These are phyloP conservation scores for Heteromyza rotundicornis DNA, from an alignment of 2,888 invertebrate species.

Conservation along the genomic window DNA sequence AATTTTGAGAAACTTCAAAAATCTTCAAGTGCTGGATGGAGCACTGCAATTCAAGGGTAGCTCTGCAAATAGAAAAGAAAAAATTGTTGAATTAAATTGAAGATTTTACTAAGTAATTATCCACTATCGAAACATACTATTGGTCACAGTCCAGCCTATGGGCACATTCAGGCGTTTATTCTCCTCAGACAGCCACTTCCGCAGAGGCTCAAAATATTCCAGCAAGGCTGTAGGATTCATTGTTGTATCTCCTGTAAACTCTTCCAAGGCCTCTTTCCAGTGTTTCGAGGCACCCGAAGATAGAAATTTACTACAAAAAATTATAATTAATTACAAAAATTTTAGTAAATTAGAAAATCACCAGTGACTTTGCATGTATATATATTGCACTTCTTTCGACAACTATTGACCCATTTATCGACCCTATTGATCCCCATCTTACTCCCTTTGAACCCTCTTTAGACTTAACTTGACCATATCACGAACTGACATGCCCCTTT, in stretches of 20 bases:
- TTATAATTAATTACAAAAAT: background rate
- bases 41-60: constrained; percentile 43
- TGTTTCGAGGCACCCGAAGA: constrained; percentile 74
- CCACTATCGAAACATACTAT: no score
- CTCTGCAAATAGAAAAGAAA: constrained; percentile 39
- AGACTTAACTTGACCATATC: no score
- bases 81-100: background rate
- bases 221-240: constrained; percentile 79
- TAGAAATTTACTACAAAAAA: constrained; percentile 67
- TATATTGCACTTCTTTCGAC: background rate
- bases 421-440: background rate
- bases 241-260: constrained; percentile 76
- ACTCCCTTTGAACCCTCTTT: no score
- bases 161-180: constrained; percentile 71
- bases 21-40: constrained; percentile 34
- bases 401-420: no score
- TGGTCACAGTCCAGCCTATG: constrained; percentile 67
- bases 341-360: background rate
- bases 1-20: no score
- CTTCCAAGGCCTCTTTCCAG: constrained; percentile 82
- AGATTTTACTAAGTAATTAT: background rate
- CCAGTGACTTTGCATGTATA: background rate
- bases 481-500: no score
- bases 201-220: constrained; percentile 81
- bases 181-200: constrained; percentile 74